Percentiles rank a stretch among this genome's conserved stretches.
phyloP scores from a whole-genome alignment of 2,797 vertebrate genomes.

The Lepidocolaptes lacrymiger region DNA sequence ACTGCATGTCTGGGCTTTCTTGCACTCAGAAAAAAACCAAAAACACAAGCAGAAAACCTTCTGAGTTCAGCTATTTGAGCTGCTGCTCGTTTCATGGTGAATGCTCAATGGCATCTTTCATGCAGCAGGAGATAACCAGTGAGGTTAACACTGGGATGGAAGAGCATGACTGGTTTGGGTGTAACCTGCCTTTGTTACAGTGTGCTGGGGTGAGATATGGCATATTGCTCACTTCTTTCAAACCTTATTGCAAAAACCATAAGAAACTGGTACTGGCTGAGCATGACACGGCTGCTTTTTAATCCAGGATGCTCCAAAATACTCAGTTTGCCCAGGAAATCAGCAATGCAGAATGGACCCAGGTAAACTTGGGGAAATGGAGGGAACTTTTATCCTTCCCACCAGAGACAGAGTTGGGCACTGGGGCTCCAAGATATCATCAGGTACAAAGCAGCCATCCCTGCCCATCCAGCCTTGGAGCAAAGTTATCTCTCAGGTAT shows the following conservation, averaged over 20 bases:
- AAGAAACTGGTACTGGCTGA: neutral
- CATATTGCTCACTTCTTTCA: neutral
- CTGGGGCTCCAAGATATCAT: neutral
- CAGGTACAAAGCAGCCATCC: neutral
- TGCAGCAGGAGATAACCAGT: neutral
- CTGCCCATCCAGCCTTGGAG: neutral
- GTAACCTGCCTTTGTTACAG: neutral
- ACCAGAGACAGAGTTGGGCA: neutral
- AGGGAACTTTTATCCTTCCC: neutral
- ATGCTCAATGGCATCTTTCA: neutral
- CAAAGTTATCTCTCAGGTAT: neutral
- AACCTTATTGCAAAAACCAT: neutral
- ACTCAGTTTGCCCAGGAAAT: neutral
- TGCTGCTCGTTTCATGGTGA: neutral
- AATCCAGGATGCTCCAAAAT: neutral
- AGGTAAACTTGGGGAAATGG: neutral
- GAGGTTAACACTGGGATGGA: neutral
- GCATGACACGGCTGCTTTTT: neutral
- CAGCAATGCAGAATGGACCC: neutral
- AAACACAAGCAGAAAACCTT: neutral
- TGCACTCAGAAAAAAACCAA: neutral
- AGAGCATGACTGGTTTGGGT: neutral
- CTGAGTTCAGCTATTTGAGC: neutral
- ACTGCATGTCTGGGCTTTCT: neutral
- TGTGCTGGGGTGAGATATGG: rapidly evolving